Evolutionary conservation across 2,888 invertebrate species (phyloP), one percentile per base, ranked within the genome.

Genomic region (Dione vanillae): DNA sequence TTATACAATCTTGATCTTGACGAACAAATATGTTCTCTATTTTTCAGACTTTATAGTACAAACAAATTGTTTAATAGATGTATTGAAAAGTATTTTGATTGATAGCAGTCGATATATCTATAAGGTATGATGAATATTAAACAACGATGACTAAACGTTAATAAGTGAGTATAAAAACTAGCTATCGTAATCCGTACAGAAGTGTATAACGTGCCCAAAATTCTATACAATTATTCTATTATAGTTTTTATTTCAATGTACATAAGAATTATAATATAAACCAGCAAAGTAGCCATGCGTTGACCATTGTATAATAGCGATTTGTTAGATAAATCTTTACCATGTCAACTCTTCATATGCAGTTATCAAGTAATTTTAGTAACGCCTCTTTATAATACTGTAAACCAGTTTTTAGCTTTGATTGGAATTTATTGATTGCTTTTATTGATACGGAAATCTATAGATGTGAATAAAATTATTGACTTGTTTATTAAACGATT

Each of bases 121-220:
- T 81, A 81, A 82, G 82, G 80, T 85, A 85, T 84, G 85, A 86
- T 83, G 83, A 87, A 87, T 88, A 87, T 86, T 86, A 89, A 87
- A 86, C 82, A 82, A 85, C 81, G 84, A 90, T 91, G 90, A 91
- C 91, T 89, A 81, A 86, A 87, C 89, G 85, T 80, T 85, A 86
- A 90, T 87, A 89, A 88, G 89, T 88, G 86, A 87, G 84, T 80
- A 82, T 79, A 82, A 85, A 86, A 83, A 80, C 69, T 61, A 56
- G 83, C 73, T 70, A 43, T 72, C 67, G 68, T 83, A 80, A 77
- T 66, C 74, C 73, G 65, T 67, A 64, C 58, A 61, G 59, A 43
- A 61, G n/a, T 45, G 59, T 27, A 59, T n/a, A 43, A 27, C 5
- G 10, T 3, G 7, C n/a, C 59, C 27, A 61, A 61, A 61, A n/a